phyloP scores from a whole-genome alignment of 2,113 vertebrate species.

The Poeciliopsis occidentalis region DNA sequence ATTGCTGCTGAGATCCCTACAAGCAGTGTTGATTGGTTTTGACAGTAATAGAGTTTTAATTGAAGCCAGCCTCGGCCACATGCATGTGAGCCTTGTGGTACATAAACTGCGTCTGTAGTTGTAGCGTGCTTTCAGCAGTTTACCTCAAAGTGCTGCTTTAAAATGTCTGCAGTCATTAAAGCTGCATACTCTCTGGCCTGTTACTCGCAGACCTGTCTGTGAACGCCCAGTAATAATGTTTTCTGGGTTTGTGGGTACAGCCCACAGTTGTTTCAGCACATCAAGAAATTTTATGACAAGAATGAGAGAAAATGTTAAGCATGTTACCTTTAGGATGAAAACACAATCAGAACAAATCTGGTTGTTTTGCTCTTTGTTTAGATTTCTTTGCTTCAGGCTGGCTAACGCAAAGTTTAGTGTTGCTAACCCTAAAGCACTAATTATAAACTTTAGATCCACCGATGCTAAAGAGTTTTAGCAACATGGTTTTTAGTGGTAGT shows the following conservation, averaged over 20 bases:
- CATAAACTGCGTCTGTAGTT: constrained; percentile 60
- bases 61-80: constrained; percentile 70
- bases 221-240: constrained; percentile 36
- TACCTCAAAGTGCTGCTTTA: constrained; percentile 62
- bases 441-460: too few species aligned
- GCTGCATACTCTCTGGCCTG: constrained; percentile 41
- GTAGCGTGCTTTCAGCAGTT: constrained; percentile 55
- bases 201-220: constrained; percentile 34
- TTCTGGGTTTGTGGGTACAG: constrained; percentile 33
- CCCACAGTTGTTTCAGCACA: constrained; percentile 38
- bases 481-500: too few species aligned
- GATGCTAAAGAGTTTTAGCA: too few species aligned
- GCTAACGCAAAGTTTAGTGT: too few species aligned
- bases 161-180: constrained; percentile 65
- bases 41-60: constrained; percentile 78
- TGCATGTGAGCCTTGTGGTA: constrained; percentile 56
- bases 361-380: too few species aligned
- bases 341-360: too few species aligned
- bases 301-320: constrained; percentile 10
- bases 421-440: too few species aligned
- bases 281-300: constrained; percentile 5
- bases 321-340: background rate
- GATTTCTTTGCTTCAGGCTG: too few species aligned
- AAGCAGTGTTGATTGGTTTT: constrained; percentile 72
- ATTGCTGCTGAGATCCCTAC: constrained; percentile 57